A percentile compares a stretch with the other conserved stretches of the same genome.
Evolutionary conservation across 2,888 invertebrate species (phyloP).

Genomic region (Conomelus anceps): DNA sequence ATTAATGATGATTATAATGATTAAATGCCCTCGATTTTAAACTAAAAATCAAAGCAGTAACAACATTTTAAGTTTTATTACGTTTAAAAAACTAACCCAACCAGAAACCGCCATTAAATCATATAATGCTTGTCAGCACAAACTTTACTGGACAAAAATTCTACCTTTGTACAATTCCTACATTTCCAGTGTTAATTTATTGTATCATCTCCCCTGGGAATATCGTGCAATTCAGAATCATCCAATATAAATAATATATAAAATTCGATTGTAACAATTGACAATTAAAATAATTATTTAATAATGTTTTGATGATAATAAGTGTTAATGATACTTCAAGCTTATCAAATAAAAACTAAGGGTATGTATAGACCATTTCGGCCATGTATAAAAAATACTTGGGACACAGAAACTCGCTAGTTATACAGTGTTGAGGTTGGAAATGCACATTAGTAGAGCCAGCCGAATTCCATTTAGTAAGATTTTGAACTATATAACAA

Average conservation of each 20-base stretch:
- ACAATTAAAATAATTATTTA: not conserved
- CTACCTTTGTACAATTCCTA: no score
- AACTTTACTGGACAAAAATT: no score
- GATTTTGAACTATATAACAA: not conserved
- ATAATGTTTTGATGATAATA: not conserved
- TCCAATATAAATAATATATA: not conserved
- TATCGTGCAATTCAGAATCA: not conserved
- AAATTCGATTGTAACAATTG: not conserved
- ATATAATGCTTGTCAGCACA: no score
- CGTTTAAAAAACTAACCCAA: no score
- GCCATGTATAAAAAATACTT: not conserved
- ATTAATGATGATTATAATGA: no score
- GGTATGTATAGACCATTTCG: not conserved
- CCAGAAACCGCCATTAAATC: no score
- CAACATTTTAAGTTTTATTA: no score
- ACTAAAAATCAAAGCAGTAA: no score
- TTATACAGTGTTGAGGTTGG: not conserved
- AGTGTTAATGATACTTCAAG: not conserved
- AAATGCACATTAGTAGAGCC: not conserved
- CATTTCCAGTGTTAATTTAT: no score
- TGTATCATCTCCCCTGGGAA: not conserved
- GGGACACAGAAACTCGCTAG: not conserved
- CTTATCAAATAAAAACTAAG: not conserved
- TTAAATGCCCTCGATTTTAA: no score
- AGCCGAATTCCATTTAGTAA: not conserved